These are phyloP conservation scores for Eucriotettix oculatus DNA, from an alignment of 2,888 invertebrate species.

Conservation along the genomic window DNA sequence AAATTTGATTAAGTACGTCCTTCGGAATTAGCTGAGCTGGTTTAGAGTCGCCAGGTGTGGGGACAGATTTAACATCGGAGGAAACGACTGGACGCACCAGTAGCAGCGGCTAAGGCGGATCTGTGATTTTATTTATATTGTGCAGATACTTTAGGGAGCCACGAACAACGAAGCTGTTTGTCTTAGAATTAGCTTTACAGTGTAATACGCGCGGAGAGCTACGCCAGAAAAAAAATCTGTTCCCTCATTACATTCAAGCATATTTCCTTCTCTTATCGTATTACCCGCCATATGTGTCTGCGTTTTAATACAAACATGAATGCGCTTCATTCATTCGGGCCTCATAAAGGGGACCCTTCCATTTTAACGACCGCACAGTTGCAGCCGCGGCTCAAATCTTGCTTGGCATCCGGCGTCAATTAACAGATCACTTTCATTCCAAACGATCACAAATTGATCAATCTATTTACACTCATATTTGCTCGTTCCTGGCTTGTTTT, in stretches of 20 bases:
- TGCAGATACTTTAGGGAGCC: constrained; percentile 5
- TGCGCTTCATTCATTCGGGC: neutral
- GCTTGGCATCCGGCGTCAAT: too few relatives aligned
- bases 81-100: too few relatives aligned
- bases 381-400: neutral
- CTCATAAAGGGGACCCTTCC: neutral
- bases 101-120: too few relatives aligned
- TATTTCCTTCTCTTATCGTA: constrained; percentile 8
- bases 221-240: constrained; percentile 1
- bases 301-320: constrained; percentile 1
- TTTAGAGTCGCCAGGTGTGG: too few relatives aligned
- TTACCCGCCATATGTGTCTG: constrained; percentile 4
- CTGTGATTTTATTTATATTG: constrained; percentile 6
- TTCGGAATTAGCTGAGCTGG: too few relatives aligned
- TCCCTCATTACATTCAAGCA: constrained; percentile 8
- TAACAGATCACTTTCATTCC: too few relatives aligned
- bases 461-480: too few relatives aligned
- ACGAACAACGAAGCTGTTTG: constrained; percentile 6
- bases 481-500: too few relatives aligned
- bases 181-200: neutral
- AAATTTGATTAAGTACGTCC: too few relatives aligned
- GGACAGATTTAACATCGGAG: too few relatives aligned
- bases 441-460: too few relatives aligned
- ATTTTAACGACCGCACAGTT: neutral
- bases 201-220: neutral